Conservation (phyloP, 2,888 invertebrate species). For the Andrena dorsata region DNA sequence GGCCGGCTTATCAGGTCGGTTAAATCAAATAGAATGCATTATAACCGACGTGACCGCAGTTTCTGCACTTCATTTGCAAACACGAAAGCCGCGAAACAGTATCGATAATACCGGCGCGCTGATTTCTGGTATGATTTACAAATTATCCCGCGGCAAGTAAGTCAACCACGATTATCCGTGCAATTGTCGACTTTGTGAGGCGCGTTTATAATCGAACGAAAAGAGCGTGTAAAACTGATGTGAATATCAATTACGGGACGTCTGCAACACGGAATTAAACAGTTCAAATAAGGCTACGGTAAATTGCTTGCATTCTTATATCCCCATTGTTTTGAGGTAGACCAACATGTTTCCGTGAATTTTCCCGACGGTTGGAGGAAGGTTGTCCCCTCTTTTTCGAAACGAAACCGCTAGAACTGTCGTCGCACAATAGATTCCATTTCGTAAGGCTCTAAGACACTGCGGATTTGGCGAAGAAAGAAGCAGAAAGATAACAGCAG, state of each 20-base stretch:
- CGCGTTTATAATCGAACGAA: slow-evolving; percentile 13
- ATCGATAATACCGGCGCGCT: slow-evolving; percentile 53
- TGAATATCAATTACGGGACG: background rate
- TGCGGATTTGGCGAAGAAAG: slow-evolving; percentile 33
- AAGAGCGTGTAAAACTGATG: slow-evolving; percentile 1
- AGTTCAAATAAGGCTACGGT: background rate
- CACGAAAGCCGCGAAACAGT: slow-evolving; percentile 44
- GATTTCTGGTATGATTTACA: slow-evolving; percentile 59
- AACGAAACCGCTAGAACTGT: slow-evolving; percentile 11
- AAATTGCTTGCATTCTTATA: background rate
- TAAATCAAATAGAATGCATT: slow-evolving; percentile 57
- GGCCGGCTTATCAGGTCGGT: slow-evolving; percentile 43
- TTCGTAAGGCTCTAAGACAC: slow-evolving; percentile 5
- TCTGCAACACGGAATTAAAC: background rate
- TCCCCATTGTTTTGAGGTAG: background rate
- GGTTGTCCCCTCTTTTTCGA: background rate
- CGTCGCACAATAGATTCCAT: slow-evolving; percentile 34
- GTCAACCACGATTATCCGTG: background rate
- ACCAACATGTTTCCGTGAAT: too few species aligned
- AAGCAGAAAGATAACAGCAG: slow-evolving; percentile 48
- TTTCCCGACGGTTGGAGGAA: background rate
- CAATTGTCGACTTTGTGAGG: slow-evolving; percentile 16
- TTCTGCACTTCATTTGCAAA: slow-evolving; percentile 54
- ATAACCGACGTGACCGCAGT: slow-evolving; percentile 26
- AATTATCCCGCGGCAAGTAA: slow-evolving; percentile 28